phyloP scores from a whole-genome alignment of 2,113 vertebrate species.

The Melanerpes aurifrons region DNA sequence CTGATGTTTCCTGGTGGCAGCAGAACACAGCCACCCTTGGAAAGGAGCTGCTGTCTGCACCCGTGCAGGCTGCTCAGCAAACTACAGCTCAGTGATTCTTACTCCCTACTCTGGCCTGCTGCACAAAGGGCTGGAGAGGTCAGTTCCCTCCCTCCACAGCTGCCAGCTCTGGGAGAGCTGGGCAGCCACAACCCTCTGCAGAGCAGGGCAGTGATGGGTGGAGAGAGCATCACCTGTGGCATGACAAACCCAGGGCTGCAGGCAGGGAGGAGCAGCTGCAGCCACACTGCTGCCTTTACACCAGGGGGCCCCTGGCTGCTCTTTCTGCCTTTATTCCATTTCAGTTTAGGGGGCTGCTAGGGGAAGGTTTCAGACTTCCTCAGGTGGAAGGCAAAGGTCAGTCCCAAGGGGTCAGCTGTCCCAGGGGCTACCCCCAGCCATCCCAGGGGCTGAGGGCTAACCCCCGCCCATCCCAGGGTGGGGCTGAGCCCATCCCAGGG shows the following conservation, averaged over 20 bases:
- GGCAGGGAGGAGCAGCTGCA: neutral
- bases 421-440: too few relatives aligned
- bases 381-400: neutral
- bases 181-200: fast-evolving
- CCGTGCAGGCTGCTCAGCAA: neutral
- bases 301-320: neutral
- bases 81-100: neutral
- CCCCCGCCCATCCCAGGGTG: too few relatives aligned
- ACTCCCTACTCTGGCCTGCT: neutral
- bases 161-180: neutral
- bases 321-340: neutral
- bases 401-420: too few relatives aligned
- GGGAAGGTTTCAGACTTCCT: neutral
- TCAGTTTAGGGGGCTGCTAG: neutral
- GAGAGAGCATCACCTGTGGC: neutral
- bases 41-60: neutral
- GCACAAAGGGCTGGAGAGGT: neutral
- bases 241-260: neutral
- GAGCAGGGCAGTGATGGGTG: neutral
- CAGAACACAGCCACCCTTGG: neutral
- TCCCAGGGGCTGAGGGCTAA: too few relatives aligned
- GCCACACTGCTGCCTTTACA: neutral
- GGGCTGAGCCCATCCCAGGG: too few relatives aligned
- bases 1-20: neutral
- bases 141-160: neutral